phyloP scores from a whole-genome alignment of 1,140 invertebrate genomes.

The Drosophila tsacasi region DNA sequence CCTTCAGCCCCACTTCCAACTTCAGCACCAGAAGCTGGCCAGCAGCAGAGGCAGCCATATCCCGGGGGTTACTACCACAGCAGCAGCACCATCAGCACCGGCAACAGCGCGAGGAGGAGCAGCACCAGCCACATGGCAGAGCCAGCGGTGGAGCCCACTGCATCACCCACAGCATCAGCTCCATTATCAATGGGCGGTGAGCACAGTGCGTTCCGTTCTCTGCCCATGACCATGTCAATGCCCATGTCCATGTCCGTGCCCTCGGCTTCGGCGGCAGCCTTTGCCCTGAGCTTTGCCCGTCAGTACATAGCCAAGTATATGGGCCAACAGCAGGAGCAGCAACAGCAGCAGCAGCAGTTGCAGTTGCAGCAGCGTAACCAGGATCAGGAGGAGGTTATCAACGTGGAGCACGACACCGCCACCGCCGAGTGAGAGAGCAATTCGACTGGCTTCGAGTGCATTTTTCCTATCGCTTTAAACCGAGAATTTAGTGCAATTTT shows the following conservation, averaged over 20 bases:
- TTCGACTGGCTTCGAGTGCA: conserved; percentile 25
- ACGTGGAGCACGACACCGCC: conserved; percentile 88
- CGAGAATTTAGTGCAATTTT: conserved; percentile 77
- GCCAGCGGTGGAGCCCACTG: conserved; percentile 44
- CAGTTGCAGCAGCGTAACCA: conserved; percentile 3
- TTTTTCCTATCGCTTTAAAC: conserved; percentile 70
- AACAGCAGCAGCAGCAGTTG: background rate
- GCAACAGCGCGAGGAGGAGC: conserved; percentile 20
- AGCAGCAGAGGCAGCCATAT: conserved; percentile 25
- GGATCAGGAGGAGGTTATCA: conserved; percentile 90
- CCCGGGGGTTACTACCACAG: conserved; percentile 9
- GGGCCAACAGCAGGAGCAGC: conserved; percentile 19
- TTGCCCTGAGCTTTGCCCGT: conserved; percentile 86
- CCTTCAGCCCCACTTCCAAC: conserved; percentile 11
- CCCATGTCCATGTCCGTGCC: conserved; percentile 84
- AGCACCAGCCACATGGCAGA: conserved; percentile 22
- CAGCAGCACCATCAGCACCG: conserved; percentile 9
- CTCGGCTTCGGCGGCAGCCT: conserved; percentile 80
- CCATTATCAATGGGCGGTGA: conserved; percentile 92
- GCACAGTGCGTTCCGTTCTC: conserved; percentile 92
- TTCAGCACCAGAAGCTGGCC: conserved; percentile 16
- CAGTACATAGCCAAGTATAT: conserved; percentile 84
- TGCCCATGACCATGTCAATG: conserved; percentile 72
- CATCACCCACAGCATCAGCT: conserved; percentile 85
- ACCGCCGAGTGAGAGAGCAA: conserved; percentile 60